A percentile compares a stretch with the other conserved stretches of the same genome.
phyloP scores from a whole-genome alignment of 2,888 invertebrate genomes.

The Rhaphigaster nebulosa region DNA sequence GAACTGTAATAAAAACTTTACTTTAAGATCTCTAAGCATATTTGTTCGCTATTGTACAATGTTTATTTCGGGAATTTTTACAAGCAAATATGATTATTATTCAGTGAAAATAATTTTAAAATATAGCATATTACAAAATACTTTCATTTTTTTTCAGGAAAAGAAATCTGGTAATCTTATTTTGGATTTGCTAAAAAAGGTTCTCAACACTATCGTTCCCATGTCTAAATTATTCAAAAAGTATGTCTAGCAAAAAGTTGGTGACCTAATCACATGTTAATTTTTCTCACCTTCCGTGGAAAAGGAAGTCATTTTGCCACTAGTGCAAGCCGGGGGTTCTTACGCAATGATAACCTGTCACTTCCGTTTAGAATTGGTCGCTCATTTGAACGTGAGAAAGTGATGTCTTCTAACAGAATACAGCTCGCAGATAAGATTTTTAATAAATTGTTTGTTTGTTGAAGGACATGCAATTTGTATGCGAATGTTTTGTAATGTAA shows the following conservation, averaged over 20 bases:
- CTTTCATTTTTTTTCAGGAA: not conserved
- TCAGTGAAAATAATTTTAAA: too few relatives aligned
- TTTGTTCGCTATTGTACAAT: not conserved
- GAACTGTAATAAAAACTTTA: not conserved
- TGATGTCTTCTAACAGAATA: not conserved
- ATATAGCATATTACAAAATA: not conserved
- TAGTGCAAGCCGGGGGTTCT: not conserved
- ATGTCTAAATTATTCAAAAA: not conserved
- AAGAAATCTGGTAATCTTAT: not conserved
- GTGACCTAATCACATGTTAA: not conserved
- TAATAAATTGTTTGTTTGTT: not conserved
- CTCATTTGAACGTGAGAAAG: not conserved
- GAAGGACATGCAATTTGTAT: not conserved
- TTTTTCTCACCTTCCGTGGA: slow-evolving; percentile 11
- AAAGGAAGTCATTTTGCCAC: not conserved
- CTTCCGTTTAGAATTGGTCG: not conserved
- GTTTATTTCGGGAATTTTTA: not conserved
- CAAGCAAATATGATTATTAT: too few relatives aligned
- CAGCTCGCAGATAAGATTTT: not conserved
- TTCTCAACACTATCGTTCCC: not conserved
- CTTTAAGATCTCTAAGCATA: not conserved
- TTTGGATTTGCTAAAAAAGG: not conserved
- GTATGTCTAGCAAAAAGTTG: not conserved
- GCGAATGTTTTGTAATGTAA: not conserved
- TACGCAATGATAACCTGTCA: not conserved